These are phyloP conservation scores for Drosophila mauritiana DNA, from an alignment of 1,140 invertebrate genomes.

Conservation along the genomic window DNA sequence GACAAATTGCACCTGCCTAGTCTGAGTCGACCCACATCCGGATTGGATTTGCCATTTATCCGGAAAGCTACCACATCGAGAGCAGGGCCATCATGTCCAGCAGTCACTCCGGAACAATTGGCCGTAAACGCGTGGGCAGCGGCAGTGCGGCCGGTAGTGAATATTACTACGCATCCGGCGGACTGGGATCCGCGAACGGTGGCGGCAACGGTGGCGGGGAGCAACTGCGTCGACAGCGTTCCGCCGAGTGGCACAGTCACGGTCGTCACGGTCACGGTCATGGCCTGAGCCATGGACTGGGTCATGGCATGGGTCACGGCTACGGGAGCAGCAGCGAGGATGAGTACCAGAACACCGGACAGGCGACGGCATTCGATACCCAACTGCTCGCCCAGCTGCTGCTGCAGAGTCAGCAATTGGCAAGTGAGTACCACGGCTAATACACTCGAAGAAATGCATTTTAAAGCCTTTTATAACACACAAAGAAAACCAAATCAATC, in stretches of 20 bases:
- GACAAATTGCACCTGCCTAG: conserved; percentile 15
- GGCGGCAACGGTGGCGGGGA: conserved; percentile 39
- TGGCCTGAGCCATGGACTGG: conserved; percentile 53
- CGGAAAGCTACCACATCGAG: too few species aligned
- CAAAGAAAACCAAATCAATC: too few species aligned
- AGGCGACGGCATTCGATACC: conserved; percentile 82
- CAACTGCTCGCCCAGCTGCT: conserved; percentile 86
- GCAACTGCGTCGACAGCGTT: conserved; percentile 86
- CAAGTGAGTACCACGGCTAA: conserved; percentile 82
- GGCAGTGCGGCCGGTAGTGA: conserved; percentile 74
- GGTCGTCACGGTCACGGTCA: conserved; percentile 83
- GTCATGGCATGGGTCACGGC: conserved; percentile 37
- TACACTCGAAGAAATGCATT: neutral
- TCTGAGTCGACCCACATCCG: neutral
- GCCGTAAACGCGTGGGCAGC: conserved; percentile 82
- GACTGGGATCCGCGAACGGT: neutral
- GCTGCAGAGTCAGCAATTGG: conserved; percentile 86
- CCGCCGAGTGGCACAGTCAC: conserved; percentile 87
- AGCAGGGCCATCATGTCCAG: conserved; percentile 55
- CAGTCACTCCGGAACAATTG: conserved; percentile 84
- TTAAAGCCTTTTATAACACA: neutral
- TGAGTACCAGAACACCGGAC: conserved; percentile 86
- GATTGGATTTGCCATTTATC: too few species aligned
- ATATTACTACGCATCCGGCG: conserved; percentile 70
- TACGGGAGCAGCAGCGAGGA: conserved; percentile 86